A percentile compares a stretch with the other conserved stretches of the same genome.
phyloP scores from a whole-genome alignment of 2,888 invertebrate species.

The Folsomia manolachei region DNA sequence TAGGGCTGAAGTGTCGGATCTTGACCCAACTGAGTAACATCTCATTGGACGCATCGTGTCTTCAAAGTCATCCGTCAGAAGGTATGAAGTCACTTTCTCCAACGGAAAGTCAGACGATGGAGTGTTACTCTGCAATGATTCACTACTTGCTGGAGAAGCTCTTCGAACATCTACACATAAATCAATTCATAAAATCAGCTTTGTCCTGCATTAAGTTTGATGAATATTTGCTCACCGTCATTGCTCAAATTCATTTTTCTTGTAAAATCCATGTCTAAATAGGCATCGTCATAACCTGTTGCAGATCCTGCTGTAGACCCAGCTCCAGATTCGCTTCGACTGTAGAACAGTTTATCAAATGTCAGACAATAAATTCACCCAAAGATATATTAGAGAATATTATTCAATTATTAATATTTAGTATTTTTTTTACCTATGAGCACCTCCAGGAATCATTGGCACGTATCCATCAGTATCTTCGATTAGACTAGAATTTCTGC shows the following conservation, averaged over 20 bases:
- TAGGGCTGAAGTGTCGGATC: constrained; percentile 60
- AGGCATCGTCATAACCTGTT: constrained; percentile 45
- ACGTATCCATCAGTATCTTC: constrained; percentile 49
- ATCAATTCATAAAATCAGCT: not conserved
- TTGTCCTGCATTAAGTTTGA: not conserved
- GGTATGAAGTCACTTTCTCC: constrained; percentile 75
- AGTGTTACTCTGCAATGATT: constrained; percentile 74
- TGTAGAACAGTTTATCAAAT: constrained; percentile 11
- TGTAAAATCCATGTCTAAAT: constrained; percentile 50
- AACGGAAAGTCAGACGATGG: constrained; percentile 80
- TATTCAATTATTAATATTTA: not conserved
- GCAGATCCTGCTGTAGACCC: constrained; percentile 47
- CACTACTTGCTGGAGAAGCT: constrained; percentile 66
- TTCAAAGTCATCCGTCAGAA: constrained; percentile 63
- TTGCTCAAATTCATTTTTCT: constrained; percentile 48
- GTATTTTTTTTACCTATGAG: constrained; percentile 36
- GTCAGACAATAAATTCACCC: not conserved
- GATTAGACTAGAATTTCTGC: constrained; percentile 49
- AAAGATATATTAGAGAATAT: not conserved
- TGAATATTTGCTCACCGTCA: constrained; percentile 38
- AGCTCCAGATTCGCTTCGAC: constrained; percentile 45
- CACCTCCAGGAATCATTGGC: constrained; percentile 45
- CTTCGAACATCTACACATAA: constrained; percentile 38
- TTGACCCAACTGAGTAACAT: constrained; percentile 81
- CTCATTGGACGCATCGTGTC: constrained; percentile 64